phyloP scores from a whole-genome alignment of 1,140 invertebrate genomes.

The Drosophila persimilis region DNA sequence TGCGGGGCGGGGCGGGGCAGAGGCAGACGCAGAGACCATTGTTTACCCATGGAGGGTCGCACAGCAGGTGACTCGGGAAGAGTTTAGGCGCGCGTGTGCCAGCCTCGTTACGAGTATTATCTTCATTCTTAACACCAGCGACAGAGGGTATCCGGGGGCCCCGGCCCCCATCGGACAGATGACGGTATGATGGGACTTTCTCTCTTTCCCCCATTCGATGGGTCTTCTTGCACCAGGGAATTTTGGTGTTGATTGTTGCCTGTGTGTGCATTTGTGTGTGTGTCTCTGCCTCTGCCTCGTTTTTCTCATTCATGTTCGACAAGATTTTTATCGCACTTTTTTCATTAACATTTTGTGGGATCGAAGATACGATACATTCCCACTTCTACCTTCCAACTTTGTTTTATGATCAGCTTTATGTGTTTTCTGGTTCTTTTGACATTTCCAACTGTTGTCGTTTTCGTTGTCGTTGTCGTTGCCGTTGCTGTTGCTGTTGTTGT shows the following conservation, averaged over 20 bases:
- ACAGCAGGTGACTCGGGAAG: constrained; percentile 70
- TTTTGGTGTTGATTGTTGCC: constrained; percentile 62
- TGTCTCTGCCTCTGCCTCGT: constrained; percentile 33
- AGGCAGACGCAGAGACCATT: constrained; percentile 21
- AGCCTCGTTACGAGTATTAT: constrained; percentile 62
- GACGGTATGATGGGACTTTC: constrained; percentile 56
- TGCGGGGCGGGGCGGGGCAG: constrained; percentile 6
- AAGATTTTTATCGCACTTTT: constrained; percentile 72
- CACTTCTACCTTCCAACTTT: constrained; percentile 23
- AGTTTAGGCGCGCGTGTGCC: constrained; percentile 64
- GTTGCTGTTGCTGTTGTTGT: constrained; percentile 12
- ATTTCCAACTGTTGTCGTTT: constrained; percentile 58
- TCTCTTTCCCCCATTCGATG: constrained; percentile 15
- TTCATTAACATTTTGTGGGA: constrained; percentile 75
- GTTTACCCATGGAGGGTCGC: constrained; percentile 35
- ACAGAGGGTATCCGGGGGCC: constrained; percentile 1
- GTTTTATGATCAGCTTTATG: constrained; percentile 56
- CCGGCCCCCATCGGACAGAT: constrained; percentile 39
- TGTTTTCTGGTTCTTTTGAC: constrained; percentile 55
- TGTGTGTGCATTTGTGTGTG: constrained; percentile 20
- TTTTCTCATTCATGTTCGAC: constrained; percentile 76
- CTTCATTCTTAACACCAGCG: constrained; percentile 77
- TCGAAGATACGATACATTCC: constrained; percentile 16
- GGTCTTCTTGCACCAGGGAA: constrained; percentile 44
- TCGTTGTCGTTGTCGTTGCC: constrained; percentile 27